phyloP scores from a whole-genome alignment of 2,888 invertebrate species.

The Caenorhabditis parvicauda region DNA sequence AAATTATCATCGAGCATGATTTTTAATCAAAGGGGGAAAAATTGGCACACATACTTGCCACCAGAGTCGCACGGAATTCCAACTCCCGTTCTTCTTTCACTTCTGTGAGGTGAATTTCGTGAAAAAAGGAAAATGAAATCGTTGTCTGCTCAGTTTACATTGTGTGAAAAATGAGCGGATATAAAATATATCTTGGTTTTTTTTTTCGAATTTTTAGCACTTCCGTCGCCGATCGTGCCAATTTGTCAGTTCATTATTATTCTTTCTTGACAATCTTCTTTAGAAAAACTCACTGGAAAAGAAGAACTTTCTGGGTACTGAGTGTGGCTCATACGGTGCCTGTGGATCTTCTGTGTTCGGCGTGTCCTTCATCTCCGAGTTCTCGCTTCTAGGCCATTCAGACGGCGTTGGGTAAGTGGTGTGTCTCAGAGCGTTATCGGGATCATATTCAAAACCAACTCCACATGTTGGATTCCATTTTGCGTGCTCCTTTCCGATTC shows the following conservation, averaged over 20 bases:
- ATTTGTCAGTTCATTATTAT: constrained; percentile 67
- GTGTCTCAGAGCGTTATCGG: constrained; percentile 93
- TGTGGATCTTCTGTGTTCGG: constrained; percentile 70
- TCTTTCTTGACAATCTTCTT: neutral
- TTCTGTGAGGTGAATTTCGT: neutral
- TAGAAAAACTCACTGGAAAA: constrained; percentile 65
- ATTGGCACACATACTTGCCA: no score
- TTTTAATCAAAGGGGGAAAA: no score
- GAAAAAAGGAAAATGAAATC: no score
- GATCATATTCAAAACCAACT: constrained; percentile 98
- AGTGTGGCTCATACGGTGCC: constrained; percentile 88
- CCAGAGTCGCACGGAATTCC: no score
- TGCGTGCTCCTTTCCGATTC: constrained; percentile 96
- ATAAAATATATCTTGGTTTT: no score
- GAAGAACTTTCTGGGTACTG: constrained; percentile 93
- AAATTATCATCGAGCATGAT: neutral
- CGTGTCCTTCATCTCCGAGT: constrained; percentile 15
- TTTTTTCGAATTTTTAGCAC: neutral
- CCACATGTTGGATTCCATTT: constrained; percentile 99
- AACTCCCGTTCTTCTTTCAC: no score
- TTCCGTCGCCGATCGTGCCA: neutral
- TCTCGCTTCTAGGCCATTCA: constrained; percentile 68
- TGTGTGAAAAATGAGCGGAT: no score
- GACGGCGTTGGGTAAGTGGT: constrained; percentile 68
- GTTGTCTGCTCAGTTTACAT: no score